A percentile compares a stretch with the other conserved stretches of the same genome.
phyloP scores from a whole-genome alignment of 1,140 invertebrate genomes.

The Drosophila orena region DNA sequence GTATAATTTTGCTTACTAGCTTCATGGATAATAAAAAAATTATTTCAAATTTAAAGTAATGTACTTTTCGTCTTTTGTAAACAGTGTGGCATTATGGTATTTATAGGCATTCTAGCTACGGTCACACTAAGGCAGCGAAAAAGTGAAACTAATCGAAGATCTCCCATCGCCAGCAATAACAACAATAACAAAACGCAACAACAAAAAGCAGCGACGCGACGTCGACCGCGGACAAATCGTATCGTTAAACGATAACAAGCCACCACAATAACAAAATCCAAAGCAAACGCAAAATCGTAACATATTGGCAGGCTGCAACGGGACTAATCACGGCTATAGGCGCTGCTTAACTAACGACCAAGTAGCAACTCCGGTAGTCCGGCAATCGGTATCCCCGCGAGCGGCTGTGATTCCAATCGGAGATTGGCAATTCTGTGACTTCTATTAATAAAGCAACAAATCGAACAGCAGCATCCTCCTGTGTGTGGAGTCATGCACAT shows the following conservation, averaged over 20 bases:
- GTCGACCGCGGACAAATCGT: neutral
- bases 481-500: constrained; percentile 22
- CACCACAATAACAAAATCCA: neutral
- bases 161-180: constrained; percentile 12
- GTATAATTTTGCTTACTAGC: too few species aligned
- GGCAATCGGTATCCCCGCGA: neutral
- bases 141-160: neutral
- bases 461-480: constrained; percentile 20
- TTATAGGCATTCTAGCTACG: neutral
- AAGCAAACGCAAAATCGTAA: constrained; percentile 1
- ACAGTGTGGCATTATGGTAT: neutral
- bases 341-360: neutral
- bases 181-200: constrained; percentile 28
- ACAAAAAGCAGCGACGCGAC: neutral
- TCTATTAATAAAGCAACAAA: constrained; percentile 37
- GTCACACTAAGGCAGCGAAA: neutral
- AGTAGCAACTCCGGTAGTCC: too few species aligned
- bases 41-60: too few species aligned
- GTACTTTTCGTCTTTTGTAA: too few species aligned
- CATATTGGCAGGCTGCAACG: constrained; percentile 13
- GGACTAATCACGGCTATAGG: neutral
- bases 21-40: too few species aligned
- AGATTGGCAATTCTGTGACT: neutral
- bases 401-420: constrained; percentile 4
- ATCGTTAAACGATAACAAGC: neutral